phyloP scores from a whole-genome alignment of 1,140 invertebrate species.

The Tigriopus japonicus region DNA sequence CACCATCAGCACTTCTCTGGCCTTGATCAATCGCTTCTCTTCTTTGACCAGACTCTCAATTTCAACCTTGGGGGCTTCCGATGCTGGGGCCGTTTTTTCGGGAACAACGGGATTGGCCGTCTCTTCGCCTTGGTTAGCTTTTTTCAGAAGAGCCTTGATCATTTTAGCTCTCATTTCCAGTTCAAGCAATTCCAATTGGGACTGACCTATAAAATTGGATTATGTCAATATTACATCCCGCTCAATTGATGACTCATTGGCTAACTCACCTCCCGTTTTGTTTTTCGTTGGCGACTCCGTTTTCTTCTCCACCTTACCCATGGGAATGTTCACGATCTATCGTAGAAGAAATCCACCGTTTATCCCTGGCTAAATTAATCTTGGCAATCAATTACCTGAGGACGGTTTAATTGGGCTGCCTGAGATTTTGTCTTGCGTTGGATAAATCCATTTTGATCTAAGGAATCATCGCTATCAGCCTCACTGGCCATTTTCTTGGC shows the following conservation, averaged over 20 bases:
- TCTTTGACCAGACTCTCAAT: not conserved
- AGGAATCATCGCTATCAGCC: too few relatives aligned
- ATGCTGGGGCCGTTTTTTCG: not conserved
- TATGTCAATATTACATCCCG: not conserved
- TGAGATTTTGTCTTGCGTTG: too few relatives aligned
- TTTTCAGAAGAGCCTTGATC: conserved; percentile 30
- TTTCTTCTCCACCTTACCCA: not conserved
- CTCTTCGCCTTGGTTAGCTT: conserved; percentile 14
- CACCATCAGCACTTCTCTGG: conserved; percentile 1
- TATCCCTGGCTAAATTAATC: too few relatives aligned
- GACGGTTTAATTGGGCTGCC: too few relatives aligned
- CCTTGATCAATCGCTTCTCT: conserved; percentile 2
- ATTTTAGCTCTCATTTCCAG: conserved; percentile 31
- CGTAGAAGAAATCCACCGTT: too few relatives aligned
- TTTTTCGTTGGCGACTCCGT: not conserved
- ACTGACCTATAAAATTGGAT: not conserved
- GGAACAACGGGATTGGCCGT: not conserved
- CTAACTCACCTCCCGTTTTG: not conserved
- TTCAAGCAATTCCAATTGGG: conserved; percentile 29
- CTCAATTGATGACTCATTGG: not conserved
- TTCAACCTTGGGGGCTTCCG: not conserved
- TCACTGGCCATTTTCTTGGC: too few relatives aligned
- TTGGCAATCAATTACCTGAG: too few relatives aligned
- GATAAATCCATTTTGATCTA: too few relatives aligned
- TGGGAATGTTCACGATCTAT: not conserved